A percentile compares a stretch with the other conserved stretches of the same genome.
These are phyloP conservation scores for Drosophila ananassae DNA, from an alignment of 1,140 invertebrate species.

Conservation along the genomic window DNA sequence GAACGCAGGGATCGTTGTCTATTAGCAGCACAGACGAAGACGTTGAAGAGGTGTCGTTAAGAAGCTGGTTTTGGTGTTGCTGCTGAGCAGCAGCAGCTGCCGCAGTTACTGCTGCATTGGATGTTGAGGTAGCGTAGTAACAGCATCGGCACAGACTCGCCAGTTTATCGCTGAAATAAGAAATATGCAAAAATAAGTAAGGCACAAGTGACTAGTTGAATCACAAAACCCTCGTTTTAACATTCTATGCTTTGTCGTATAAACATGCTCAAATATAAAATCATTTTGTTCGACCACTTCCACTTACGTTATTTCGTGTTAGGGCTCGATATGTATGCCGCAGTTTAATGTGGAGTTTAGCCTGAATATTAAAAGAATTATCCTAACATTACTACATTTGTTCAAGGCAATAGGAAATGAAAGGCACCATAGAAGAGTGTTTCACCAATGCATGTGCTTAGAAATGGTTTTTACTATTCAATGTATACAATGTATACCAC, in stretches of 20 bases:
- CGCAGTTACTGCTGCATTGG: conserved; percentile 56
- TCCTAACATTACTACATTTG: conserved; percentile 9
- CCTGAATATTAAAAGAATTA: conserved; percentile 28
- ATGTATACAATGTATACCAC: neutral
- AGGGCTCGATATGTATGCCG: conserved; percentile 64
- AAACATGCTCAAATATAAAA: neutral
- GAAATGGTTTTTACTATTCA: neutral
- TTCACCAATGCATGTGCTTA: neutral
- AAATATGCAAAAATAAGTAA: neutral
- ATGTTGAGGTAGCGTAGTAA: conserved; percentile 70
- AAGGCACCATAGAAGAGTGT: neutral
- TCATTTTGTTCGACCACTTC: neutral
- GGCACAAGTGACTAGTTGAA: neutral
- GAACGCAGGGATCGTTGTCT: conserved; percentile 80
- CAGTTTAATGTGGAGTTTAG: conserved; percentile 25
- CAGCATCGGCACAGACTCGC: conserved; percentile 81
- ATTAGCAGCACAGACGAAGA: conserved; percentile 86
- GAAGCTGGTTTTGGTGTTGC: conserved; percentile 39
- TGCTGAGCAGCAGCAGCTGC: conserved; percentile 51
- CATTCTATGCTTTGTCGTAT: neutral
- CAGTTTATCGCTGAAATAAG: conserved; percentile 76
- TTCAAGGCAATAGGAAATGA: neutral
- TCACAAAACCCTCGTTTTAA: neutral
- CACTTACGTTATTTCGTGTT: neutral
- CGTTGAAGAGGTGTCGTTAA: conserved; percentile 85